Conservation (phyloP, 2,797 vertebrate genomes). For the Notolabrus celidotus region DNA sequence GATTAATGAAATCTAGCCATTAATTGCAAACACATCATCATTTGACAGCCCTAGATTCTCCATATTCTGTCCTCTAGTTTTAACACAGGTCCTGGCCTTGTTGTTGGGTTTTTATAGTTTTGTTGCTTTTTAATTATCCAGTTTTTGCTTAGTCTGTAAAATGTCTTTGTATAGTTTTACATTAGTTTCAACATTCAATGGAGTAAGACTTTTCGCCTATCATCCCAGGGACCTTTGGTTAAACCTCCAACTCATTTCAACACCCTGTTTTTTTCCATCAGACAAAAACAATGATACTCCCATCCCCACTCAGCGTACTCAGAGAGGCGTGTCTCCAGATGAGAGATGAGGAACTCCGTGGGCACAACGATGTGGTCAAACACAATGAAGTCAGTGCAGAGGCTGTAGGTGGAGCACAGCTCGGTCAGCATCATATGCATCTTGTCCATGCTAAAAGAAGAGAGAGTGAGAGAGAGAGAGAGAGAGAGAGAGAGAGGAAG, state of each 20-base stretch:
- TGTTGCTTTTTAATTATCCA: too few relatives aligned
- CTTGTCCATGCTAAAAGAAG: conserved; percentile 90
- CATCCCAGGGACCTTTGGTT: too few relatives aligned
- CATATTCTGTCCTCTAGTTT: too few relatives aligned
- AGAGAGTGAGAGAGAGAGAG: conserved; percentile 9
- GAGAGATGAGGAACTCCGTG: conserved; percentile 90
- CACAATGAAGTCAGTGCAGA: conserved; percentile 84
- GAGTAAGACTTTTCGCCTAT: too few relatives aligned
- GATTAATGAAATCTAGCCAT: too few relatives aligned
- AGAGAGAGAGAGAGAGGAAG: conserved; percentile 1
- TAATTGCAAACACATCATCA: too few relatives aligned
- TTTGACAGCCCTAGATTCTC: too few relatives aligned
- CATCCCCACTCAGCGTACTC: conserved; percentile 82
- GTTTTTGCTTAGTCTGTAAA: too few relatives aligned
- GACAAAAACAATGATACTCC: conserved; percentile 6
- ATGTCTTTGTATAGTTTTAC: too few relatives aligned
- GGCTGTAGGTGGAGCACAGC: conserved; percentile 87
- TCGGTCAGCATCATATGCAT: conserved; percentile 90
- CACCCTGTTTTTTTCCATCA: conserved; percentile 15
- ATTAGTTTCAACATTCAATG: too few relatives aligned
- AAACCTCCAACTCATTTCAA: conserved; percentile 21
- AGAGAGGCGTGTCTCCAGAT: conserved; percentile 89
- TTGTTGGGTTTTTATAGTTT: too few relatives aligned
- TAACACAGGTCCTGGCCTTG: too few relatives aligned
- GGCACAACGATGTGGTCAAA: conserved; percentile 90